phyloP scores from a whole-genome alignment of 2,888 invertebrate genomes.

The Melinaea menophilus region DNA sequence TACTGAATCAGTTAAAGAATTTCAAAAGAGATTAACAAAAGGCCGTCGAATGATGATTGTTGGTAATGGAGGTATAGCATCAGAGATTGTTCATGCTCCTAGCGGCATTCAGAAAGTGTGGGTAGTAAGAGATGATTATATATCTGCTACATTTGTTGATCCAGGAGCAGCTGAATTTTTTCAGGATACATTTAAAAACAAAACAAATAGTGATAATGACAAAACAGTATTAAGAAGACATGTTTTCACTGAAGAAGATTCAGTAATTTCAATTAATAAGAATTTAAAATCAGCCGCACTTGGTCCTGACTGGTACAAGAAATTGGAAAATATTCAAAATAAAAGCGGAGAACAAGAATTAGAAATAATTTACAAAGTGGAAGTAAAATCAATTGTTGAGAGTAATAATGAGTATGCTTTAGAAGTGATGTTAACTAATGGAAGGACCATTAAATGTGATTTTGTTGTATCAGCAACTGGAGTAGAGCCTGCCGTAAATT shows the following conservation, averaged over 20 bases:
- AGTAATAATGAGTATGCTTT: slow-evolving; percentile 80
- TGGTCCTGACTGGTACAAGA: slow-evolving; percentile 97
- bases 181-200: slow-evolving; percentile 67
- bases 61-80: slow-evolving; percentile 99
- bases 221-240: slow-evolving; percentile 78
- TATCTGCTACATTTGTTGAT: slow-evolving; percentile 96
- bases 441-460: slow-evolving; percentile 86
- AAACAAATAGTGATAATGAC: slow-evolving; percentile 36
- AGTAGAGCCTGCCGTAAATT: slow-evolving; percentile 84
- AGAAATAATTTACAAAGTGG: slow-evolving; percentile 80
- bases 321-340: slow-evolving; percentile 76
- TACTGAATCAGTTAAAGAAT: slow-evolving; percentile 92
- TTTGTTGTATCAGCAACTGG: slow-evolving; percentile 97
- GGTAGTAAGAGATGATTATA: slow-evolving; percentile 95
- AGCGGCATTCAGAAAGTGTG: slow-evolving; percentile 91
- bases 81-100: slow-evolving; percentile 95
- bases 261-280: slow-evolving; percentile 54
- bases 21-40: slow-evolving; percentile 82
- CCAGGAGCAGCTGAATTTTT: slow-evolving; percentile 97
- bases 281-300: slow-evolving; percentile 89
- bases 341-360: slow-evolving; percentile 73
- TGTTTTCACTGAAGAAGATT: slow-evolving; percentile 80
- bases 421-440: slow-evolving; percentile 85
- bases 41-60: slow-evolving; percentile 88
- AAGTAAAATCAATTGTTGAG: slow-evolving; percentile 69